A percentile compares a stretch with the other conserved stretches of the same genome.
Conservation (phyloP, 2,797 vertebrate species). For the Smutsia temminckii region DNA sequence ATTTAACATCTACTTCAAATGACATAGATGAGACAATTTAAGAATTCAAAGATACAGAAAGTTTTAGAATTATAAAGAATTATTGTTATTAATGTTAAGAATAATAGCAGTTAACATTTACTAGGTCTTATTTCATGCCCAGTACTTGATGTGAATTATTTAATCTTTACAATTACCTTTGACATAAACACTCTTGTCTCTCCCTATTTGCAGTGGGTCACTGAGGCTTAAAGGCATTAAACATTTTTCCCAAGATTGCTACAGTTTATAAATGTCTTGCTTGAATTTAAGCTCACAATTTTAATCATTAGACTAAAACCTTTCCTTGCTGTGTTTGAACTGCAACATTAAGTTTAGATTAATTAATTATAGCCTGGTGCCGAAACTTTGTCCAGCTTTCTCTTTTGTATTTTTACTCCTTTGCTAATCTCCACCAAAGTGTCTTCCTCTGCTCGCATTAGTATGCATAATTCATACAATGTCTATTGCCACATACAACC, state of each 20-base stretch:
- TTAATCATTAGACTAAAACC: not conserved
- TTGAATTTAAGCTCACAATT: not conserved
- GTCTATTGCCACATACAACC: not conserved
- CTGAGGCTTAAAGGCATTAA: not conserved
- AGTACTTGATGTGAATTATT: not conserved
- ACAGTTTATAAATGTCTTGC: not conserved
- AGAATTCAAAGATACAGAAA: not conserved
- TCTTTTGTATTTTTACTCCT: not conserved
- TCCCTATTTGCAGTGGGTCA: not conserved
- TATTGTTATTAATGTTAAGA: not conserved
- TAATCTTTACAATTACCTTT: not conserved
- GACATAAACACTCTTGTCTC: not conserved
- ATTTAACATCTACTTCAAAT: not conserved
- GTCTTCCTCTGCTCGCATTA: not conserved
- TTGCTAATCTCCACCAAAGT: not conserved
- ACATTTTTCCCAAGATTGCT: not conserved
- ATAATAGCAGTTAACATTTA: conserved; percentile 6
- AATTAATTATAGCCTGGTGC: not conserved
- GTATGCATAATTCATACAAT: not conserved
- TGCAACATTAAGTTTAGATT: not conserved
- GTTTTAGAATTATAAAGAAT: not conserved
- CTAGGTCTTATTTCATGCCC: not conserved
- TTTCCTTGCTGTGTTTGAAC: not conserved
- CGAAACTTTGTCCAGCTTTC: not conserved
- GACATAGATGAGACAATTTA: not conserved